Evolutionary conservation across 2,888 invertebrate genomes (phyloP).

Genomic region (Scaptomyza flava): DNA sequence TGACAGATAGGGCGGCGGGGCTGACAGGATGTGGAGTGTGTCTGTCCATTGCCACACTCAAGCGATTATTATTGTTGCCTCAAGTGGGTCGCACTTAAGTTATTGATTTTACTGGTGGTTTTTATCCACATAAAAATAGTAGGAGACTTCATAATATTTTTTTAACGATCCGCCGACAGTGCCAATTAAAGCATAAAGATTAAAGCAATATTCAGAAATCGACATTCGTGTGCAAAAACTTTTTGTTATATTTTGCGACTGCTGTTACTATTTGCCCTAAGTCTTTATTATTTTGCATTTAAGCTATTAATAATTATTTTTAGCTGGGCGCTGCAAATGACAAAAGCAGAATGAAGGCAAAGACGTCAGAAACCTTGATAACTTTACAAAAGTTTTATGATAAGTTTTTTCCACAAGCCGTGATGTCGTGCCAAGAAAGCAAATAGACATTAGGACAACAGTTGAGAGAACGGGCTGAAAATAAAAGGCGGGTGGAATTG

Average conservation of each 20-base stretch:
- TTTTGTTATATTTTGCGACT: constrained; percentile 7
- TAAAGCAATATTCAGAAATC: constrained; percentile 5
- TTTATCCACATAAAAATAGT: constrained; percentile 21
- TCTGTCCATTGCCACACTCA: constrained; percentile 55
- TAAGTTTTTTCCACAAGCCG: constrained; percentile 63
- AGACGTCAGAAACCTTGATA: constrained; percentile 71
- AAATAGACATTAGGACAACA: constrained; percentile 67
- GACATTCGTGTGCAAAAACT: constrained; percentile 40
- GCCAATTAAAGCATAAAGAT: constrained; percentile 63
- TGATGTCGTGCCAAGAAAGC: constrained; percentile 71
- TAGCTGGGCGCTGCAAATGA: constrained; percentile 45
- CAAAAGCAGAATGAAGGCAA: constrained; percentile 28
- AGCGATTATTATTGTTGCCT: constrained; percentile 68
- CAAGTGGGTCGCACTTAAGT: constrained; percentile 60
- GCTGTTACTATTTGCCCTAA: constrained; percentile 9
- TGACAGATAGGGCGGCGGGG: constrained; percentile 52
- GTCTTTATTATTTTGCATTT: constrained; percentile 16
- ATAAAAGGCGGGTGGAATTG: not conserved
- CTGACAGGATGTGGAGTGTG: constrained; percentile 18
- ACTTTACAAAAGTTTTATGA: constrained; percentile 72
- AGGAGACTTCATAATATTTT: not conserved
- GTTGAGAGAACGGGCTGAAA: constrained; percentile 14
- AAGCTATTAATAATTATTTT: constrained; percentile 52
- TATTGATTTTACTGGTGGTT: constrained; percentile 59
- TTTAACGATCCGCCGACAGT: constrained; percentile 45